A percentile compares a stretch with the other conserved stretches of the same genome.
Evolutionary conservation across 2,888 invertebrate species (phyloP).

Genomic region (Myopa tessellatipennis): DNA sequence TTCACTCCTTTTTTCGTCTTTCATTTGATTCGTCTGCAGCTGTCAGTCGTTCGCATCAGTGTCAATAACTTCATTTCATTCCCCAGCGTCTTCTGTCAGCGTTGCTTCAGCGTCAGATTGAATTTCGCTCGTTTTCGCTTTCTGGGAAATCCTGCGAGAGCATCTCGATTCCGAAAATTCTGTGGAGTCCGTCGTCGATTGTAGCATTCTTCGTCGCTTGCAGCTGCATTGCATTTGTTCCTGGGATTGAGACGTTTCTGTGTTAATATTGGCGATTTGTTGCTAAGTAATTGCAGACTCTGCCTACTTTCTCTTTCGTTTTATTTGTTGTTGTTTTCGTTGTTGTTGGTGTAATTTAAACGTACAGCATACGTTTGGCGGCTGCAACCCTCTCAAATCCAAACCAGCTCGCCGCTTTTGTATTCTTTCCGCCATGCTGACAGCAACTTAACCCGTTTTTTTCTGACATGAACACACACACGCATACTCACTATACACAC

Average conservation of each 20-base stretch:
- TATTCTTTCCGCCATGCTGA: too few species aligned
- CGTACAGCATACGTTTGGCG: too few species aligned
- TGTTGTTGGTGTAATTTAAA: too few species aligned
- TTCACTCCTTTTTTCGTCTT: not conserved
- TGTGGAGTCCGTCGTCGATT: not conserved
- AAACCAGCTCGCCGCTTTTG: too few species aligned
- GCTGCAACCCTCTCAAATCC: too few species aligned
- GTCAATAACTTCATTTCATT: constrained; percentile 29
- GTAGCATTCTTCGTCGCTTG: not conserved
- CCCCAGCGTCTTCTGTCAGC: constrained; percentile 19
- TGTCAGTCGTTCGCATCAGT: constrained; percentile 16
- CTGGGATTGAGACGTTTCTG: not conserved
- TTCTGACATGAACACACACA: not conserved
- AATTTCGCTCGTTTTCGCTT: not conserved
- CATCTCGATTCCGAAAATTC: too few species aligned
- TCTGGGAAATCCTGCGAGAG: not conserved
- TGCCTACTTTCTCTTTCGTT: too few species aligned
- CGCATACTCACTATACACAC: constrained; percentile 29
- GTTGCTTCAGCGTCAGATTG: not conserved
- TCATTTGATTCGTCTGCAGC: constrained; percentile 6
- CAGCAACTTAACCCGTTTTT: not conserved
- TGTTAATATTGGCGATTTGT: constrained; percentile 23
- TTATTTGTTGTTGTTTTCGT: too few species aligned
- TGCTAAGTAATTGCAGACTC: constrained; percentile 17
- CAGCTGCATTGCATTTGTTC: not conserved